Base-by-base conservation (phyloP, 2,888 invertebrate species). In the Drosophila setosimentum region DNA sequence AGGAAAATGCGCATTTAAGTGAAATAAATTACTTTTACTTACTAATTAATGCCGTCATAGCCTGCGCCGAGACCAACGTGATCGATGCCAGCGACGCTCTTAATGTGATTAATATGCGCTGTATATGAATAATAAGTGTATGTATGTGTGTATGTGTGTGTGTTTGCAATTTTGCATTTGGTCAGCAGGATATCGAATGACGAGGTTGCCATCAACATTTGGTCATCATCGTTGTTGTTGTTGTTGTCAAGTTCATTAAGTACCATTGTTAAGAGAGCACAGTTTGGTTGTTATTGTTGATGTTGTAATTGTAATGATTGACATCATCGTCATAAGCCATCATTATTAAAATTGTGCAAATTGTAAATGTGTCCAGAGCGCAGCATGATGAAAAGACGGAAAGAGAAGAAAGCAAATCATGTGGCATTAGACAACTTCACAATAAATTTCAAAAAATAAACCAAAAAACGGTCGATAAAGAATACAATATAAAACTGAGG, bases 21-120 rank as follows among this genome's bases (percentile, higher is more conserved):
- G 89, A 88, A 91, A 91, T 85, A 90, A 87, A 90, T 89, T 83
- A 84, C 76, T 90, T 90, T 89, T 93, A 96, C 97, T 97, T 94
- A 98, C 97, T 95, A 96, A 95, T 97, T 97, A 93, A 97, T 97
- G 91, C 97, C 97, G 92, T 97, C 97, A 94, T 96, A 97, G 88
- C 97, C 97, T 70, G 97, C 97, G 75, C 97, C 98, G 76, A 98
- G 95, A 59, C 97, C 98, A 73, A 97, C 97, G 93, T 96, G 96
- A 94, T 97, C 97, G 90, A 97, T 96, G 78, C 98, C 97, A 74
- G 97, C 97, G 77, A 97, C 95, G 91, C 96, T 95, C 89, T 96
- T 95, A 92, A 97, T 96, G 94, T 97, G 97, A 94, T 97, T 97
- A 94, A 98, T 97, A 94, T 98, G 97, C 84, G 97, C 97, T 97